Conservation (phyloP, 2,888 invertebrate species). For the Anodontia alba region DNA sequence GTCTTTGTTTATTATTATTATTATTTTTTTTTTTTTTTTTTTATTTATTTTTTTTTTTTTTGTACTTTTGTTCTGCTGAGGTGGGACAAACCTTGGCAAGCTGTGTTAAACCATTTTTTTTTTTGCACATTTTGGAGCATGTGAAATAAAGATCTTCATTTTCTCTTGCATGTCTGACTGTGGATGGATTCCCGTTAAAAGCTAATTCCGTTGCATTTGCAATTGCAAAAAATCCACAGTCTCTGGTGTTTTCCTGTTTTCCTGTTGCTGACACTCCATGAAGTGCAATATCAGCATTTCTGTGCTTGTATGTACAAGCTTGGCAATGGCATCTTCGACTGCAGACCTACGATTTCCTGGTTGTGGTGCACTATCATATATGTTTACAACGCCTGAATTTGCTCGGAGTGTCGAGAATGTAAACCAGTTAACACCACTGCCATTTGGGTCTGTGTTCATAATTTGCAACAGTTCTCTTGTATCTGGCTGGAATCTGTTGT, state of each 20-base stretch:
- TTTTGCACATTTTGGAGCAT: too few relatives aligned
- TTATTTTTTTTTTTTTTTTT: too few relatives aligned
- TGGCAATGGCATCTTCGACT: background rate
- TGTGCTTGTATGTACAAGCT: background rate
- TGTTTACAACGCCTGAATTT: background rate
- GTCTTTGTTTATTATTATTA: too few relatives aligned
- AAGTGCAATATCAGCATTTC: background rate
- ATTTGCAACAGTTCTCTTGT: background rate
- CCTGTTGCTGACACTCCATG: background rate
- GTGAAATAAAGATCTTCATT: background rate
- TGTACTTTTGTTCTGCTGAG: too few relatives aligned
- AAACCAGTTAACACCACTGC: background rate
- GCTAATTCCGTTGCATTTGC: conserved; percentile 2
- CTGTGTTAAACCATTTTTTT: too few relatives aligned
- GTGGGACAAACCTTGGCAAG: too few relatives aligned
- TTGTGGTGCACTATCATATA: background rate
- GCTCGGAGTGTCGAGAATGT: background rate
- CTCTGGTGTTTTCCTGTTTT: background rate
- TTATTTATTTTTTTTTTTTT: too few relatives aligned
- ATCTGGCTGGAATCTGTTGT: background rate
- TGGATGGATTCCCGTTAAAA: background rate
- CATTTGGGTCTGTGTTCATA: conserved; percentile 1
- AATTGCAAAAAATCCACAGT: background rate
- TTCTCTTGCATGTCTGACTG: background rate
- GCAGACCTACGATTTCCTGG: background rate